Evolutionary conservation across 2,797 vertebrate species (phyloP).

Genomic region (Fratercula arctica): DNA sequence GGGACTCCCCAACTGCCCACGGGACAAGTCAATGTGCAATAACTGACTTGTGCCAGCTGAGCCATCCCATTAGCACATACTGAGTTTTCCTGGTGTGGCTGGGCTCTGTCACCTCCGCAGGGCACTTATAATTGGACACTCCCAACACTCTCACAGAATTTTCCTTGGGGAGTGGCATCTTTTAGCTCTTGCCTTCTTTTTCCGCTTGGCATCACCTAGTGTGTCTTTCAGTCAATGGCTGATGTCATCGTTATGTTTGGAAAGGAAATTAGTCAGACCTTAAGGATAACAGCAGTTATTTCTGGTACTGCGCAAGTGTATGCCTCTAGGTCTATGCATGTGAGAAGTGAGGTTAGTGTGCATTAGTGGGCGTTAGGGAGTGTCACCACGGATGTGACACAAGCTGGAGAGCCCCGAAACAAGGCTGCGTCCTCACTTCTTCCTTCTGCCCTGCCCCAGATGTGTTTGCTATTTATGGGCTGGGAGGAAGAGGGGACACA

Average conservation of each 20-base stretch:
- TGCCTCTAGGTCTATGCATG: not conserved
- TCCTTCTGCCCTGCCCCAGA: not conserved
- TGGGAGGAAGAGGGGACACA: not conserved
- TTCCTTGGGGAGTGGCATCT: not conserved
- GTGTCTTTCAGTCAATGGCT: not conserved
- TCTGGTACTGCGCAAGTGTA: not conserved
- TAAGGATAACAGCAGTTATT: not conserved
- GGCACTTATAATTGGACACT: not conserved
- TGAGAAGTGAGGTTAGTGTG: not conserved
- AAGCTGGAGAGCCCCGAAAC: not conserved
- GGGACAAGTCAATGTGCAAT: not conserved
- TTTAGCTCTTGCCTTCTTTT: not conserved
- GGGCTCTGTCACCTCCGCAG: not conserved
- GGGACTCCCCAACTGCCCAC: accelerated
- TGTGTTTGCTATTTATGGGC: not conserved
- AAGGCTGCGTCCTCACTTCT: not conserved
- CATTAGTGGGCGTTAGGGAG: not conserved
- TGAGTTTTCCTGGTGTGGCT: accelerated
- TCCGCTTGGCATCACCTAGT: not conserved
- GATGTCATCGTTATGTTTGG: not conserved
- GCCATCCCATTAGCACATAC: accelerated
- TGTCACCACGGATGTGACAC: not conserved
- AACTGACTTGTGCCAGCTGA: not conserved
- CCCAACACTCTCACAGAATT: not conserved
- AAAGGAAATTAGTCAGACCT: conserved; percentile 25